Percentiles rank a stretch among this genome's conserved stretches.
These are phyloP conservation scores for Ethmia dodecea DNA, from an alignment of 2,888 invertebrate genomes.

Conservation along the genomic window DNA sequence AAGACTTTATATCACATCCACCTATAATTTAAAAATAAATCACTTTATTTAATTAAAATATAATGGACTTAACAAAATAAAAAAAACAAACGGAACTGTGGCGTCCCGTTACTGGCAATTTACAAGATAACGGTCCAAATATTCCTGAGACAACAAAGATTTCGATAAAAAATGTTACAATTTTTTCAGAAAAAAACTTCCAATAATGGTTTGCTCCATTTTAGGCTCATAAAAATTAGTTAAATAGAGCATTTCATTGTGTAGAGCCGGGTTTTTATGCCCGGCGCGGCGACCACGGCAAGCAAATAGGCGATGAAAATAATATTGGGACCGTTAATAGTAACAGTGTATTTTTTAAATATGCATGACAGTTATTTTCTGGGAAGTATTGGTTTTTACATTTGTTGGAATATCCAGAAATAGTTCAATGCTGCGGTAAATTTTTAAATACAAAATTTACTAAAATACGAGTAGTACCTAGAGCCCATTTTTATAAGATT, in stretches of 20 bases:
- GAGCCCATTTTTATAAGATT: too few species aligned
- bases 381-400: too few species aligned
- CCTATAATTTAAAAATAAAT: too few species aligned
- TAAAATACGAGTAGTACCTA: too few species aligned
- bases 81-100: too few species aligned
- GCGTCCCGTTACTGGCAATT: neutral
- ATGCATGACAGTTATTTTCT: too few species aligned
- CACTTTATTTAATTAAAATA: too few species aligned
- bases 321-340: constrained; percentile 49
- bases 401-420: too few species aligned
- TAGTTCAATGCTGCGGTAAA: too few species aligned
- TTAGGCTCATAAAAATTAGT: constrained; percentile 43
- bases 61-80: too few species aligned
- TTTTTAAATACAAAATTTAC: too few species aligned
- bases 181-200: constrained; percentile 25
- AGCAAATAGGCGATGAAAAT: constrained; percentile 26
- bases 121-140: neutral
- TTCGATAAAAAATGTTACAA: constrained; percentile 21
- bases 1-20: too few species aligned
- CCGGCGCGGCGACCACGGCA: constrained; percentile 21
- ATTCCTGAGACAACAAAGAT: neutral
- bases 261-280: constrained; percentile 25
- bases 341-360: constrained; percentile 42
- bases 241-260: constrained; percentile 58
- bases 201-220: constrained; percentile 44